Evolutionary conservation across 2,888 invertebrate species (phyloP).

Genomic region (Malthinus seriepunctatus): DNA sequence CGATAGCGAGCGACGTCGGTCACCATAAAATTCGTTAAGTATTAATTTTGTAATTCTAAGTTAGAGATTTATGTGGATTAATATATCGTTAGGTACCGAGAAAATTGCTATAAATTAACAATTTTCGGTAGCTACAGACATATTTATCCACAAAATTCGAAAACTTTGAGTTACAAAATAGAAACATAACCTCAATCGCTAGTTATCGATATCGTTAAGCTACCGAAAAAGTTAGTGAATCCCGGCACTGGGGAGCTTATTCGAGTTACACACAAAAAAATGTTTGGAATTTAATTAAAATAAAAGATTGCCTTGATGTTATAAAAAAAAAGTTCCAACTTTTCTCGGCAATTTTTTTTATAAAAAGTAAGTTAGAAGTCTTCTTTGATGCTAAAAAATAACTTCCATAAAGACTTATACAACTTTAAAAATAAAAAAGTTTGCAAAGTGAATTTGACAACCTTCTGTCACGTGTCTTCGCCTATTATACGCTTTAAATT

Average conservation of each 20-base stretch:
- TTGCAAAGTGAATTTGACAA: conserved; percentile 23
- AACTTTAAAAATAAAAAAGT: conserved; percentile 22
- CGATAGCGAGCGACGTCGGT: too few relatives aligned
- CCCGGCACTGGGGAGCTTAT: neutral
- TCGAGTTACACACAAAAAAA: conserved; percentile 11
- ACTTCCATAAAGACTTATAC: conserved; percentile 14
- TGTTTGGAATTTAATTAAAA: conserved; percentile 19
- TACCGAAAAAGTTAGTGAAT: too few relatives aligned
- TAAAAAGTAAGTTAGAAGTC: conserved; percentile 9
- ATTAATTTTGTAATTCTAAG: too few relatives aligned
- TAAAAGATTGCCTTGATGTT: conserved; percentile 10
- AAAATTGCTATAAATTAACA: too few relatives aligned
- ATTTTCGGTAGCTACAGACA: too few relatives aligned
- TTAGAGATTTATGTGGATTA: too few relatives aligned
- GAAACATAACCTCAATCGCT: too few relatives aligned
- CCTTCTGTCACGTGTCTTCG: conserved; percentile 21
- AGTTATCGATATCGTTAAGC: too few relatives aligned
- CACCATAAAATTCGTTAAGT: too few relatives aligned
- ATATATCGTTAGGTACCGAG: too few relatives aligned
- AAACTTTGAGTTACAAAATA: too few relatives aligned
- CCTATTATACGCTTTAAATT: conserved; percentile 14
- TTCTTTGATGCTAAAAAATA: conserved; percentile 17
- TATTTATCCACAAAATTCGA: too few relatives aligned
- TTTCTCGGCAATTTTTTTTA: conserved; percentile 12
- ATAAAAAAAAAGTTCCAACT: conserved; percentile 4